Evolutionary conservation across 2,888 invertebrate genomes (phyloP).

Genomic region (Kuschelorhynchus macadamiae): DNA sequence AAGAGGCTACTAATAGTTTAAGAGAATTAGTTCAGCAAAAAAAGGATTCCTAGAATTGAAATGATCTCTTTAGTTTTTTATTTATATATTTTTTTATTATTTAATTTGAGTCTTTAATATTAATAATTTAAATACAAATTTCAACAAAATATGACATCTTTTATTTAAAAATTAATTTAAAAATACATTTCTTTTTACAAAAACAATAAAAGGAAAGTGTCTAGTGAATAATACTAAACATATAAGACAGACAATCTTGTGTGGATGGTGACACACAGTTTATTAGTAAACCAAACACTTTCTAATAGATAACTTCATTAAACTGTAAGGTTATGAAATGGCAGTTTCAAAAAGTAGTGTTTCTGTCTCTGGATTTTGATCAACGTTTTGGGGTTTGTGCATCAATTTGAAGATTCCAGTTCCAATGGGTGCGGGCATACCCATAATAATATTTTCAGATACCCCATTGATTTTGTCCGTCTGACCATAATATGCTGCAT

Average conservation of each 20-base stretch:
- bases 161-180: no score
- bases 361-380: conserved; percentile 54
- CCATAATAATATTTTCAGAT: conserved; percentile 98
- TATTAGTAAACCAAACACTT: no score
- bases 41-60: conserved; percentile 67
- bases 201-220: no score
- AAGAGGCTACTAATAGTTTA: conserved; percentile 88
- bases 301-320: no score
- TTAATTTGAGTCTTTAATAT: no score
- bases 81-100: conserved; percentile 11
- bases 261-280: no score
- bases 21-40: conserved; percentile 85
- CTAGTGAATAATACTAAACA: no score
- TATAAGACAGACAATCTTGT: no score
- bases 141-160: no score
- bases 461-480: conserved; percentile 96
- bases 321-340: conserved; percentile 41
- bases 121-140: no score
- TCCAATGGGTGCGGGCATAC: conserved; percentile 93
- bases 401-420: conserved; percentile 95
- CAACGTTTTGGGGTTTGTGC: conserved; percentile 73
- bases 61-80: conserved; percentile 3
- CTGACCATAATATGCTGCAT: conserved; percentile 99
- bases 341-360: conserved; percentile 63
- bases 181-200: no score